Evolutionary conservation across 2,888 invertebrate species (phyloP), one percentile per base, ranked within the genome.

Genomic region (Uropetala carovei): DNA sequence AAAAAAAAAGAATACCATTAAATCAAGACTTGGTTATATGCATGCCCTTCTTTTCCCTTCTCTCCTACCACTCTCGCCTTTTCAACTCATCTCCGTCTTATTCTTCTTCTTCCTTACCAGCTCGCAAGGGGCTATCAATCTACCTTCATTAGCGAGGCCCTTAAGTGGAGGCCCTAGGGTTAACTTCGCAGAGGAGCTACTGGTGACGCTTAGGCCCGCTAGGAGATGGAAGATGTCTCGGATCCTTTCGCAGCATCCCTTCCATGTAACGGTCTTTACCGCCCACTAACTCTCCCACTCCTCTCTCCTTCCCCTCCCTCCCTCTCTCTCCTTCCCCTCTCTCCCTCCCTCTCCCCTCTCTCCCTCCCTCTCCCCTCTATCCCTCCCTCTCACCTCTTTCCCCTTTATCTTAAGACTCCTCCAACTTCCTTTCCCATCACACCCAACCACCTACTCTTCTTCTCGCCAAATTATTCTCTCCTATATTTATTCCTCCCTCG

Each of bases 121-220:
- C 58, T 89, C 68, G 64, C 27, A 60, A n/a, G 86, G 59, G 86
- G 59, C 89, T 89, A 89, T 89, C 89, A 89, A 89, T 89, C 89
- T 64, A 60, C 68, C 89, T 89, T 89, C 89, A 89, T 89, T 89
- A 89, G 68, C 64, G 60, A 60, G 18, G 27, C 43, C 68, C 59
- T 86, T 59, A 86, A 86, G 16, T 8, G 89, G 18, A 64, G 30
- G 43, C 60, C 89, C 89, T n/a, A 11, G 83, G 83, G 83, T 83
- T 83, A 83, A 83, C 83, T 83, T 83, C 7, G 57, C 56, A 57
- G 83, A n/a, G 56, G 56, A 43, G 18, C 83, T 43, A 43, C 83
- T 83, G 83, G 83, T 75, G 75, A 75, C 75, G 75, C 27, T 75
- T 27, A 27, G 75, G 4, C 75, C 75, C 75, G 18, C 75, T 64